Evolutionary conservation across 2,797 vertebrate genomes (phyloP).

Genomic region (Sebastolobus alascanus): DNA sequence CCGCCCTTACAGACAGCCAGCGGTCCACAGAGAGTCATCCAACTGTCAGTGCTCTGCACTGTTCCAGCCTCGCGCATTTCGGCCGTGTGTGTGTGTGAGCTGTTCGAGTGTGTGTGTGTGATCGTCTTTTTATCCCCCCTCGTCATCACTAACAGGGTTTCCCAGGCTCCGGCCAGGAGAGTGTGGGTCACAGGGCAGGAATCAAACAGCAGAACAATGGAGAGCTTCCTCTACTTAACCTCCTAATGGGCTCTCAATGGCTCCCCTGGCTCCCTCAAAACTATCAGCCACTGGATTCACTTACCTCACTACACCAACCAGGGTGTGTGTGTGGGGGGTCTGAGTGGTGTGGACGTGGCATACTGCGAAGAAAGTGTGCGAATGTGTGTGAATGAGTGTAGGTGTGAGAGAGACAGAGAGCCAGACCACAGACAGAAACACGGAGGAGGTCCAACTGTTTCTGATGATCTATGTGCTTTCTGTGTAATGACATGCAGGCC

Average conservation of each 20-base stretch:
- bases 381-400: conserved; percentile 42
- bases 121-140: conserved; percentile 71
- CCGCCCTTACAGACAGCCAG: conserved; percentile 72
- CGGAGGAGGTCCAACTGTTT: conserved; percentile 69
- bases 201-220: conserved; percentile 85
- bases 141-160: conserved; percentile 85
- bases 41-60: conserved; percentile 77
- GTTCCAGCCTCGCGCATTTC: conserved; percentile 53
- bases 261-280: conserved; percentile 83
- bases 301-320: conserved; percentile 74
- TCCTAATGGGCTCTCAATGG: conserved; percentile 87
- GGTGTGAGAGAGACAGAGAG: conserved; percentile 59
- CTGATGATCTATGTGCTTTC: conserved; percentile 67
- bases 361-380: conserved; percentile 43
- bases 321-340: conserved; percentile 71
- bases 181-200: conserved; percentile 82
- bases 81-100: conserved; percentile 10
- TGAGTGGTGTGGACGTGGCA: conserved; percentile 61
- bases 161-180: conserved; percentile 80
- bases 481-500: conserved; percentile 43
- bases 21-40: conserved; percentile 80
- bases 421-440: conserved; percentile 59
- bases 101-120: conserved; percentile 42
- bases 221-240: conserved; percentile 87
- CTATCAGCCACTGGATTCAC: conserved; percentile 84